Evolutionary conservation across 2,888 invertebrate genomes (phyloP), one percentile per base, ranked within the genome.

Genomic region (Lasiommata megera): DNA sequence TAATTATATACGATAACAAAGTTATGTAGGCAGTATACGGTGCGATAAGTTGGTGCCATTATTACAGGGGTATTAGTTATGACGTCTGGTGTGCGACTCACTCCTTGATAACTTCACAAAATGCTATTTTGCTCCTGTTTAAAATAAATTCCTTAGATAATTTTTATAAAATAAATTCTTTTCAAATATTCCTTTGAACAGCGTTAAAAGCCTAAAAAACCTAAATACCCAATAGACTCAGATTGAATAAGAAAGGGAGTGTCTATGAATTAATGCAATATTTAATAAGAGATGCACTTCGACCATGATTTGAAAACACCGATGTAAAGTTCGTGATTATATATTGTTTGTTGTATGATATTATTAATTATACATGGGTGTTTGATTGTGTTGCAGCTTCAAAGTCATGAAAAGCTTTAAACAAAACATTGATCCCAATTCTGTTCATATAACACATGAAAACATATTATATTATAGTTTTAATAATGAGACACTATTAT

Each of bases 21-120:
- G 88, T 89, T 88, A 88, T 86, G 85, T 89, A 88, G 84, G 83
- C 89, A 88, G 90, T 88, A 88, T 87, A 88, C 88, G 90, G 90
- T 90, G 90, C 90, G 90, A 86, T 87, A 84, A 87, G 88, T 89
- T 89, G 90, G 90, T 90, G 90, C 90, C 90, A 90, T 90, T 89
- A 87, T 88, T 90, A 89, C 89, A 89, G 88, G 88, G 89, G 88
- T 85, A 84, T 87, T 83, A 84, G 87, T 86, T 84, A 70, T 77
- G 79, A 74, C 72, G 80, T 80, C 72, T 76, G 73, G 73, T 76
- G 78, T 75, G 73, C 72, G 75, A 75, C 74, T 80, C 69, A 72
- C 82, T 82, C 78, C 76, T 79, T 69, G 72, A 75, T 74, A 61
- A 65, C 63, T 68, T 65, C 64, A 63, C 62, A 50, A 56, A 46